These are phyloP conservation scores for Paracanthobrama guichenoti DNA, from an alignment of 2,113 vertebrate genomes.

Conservation along the genomic window DNA sequence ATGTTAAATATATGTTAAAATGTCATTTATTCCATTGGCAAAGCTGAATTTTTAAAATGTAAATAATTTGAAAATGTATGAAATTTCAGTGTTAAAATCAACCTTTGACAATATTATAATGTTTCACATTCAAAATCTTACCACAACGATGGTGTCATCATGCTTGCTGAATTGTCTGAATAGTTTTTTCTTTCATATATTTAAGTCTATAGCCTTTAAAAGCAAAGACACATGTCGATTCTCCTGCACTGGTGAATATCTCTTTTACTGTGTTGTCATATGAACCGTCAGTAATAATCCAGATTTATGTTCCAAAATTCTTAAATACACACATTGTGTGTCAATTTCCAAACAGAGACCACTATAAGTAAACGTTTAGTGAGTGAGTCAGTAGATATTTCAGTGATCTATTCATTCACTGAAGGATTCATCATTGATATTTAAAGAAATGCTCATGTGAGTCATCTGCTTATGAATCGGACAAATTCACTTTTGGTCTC, in stretches of 20 bases:
- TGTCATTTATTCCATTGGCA: neutral
- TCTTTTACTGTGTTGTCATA: neutral
- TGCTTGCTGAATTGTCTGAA: neutral
- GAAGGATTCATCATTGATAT: neutral
- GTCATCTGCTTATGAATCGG: neutral
- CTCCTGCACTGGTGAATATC: neutral
- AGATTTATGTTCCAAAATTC: neutral
- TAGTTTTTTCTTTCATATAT: neutral
- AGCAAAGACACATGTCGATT: neutral
- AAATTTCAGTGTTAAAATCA: neutral
- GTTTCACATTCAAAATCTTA: neutral
- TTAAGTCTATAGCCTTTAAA: neutral
- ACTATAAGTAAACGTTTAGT: neutral
- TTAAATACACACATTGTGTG: neutral
- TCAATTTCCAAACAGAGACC: neutral
- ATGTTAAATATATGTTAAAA: neutral
- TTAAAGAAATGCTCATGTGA: neutral
- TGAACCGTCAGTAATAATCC: neutral
- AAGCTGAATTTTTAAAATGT: too few relatives aligned
- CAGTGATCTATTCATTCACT: neutral
- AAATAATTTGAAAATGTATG: too few relatives aligned
- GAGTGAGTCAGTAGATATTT: neutral
- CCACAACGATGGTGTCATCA: neutral
- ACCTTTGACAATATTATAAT: neutral
- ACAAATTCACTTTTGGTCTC: neutral